Evolutionary conservation across 2,888 invertebrate genomes (phyloP).

Genomic region (Mycalesis mineus): DNA sequence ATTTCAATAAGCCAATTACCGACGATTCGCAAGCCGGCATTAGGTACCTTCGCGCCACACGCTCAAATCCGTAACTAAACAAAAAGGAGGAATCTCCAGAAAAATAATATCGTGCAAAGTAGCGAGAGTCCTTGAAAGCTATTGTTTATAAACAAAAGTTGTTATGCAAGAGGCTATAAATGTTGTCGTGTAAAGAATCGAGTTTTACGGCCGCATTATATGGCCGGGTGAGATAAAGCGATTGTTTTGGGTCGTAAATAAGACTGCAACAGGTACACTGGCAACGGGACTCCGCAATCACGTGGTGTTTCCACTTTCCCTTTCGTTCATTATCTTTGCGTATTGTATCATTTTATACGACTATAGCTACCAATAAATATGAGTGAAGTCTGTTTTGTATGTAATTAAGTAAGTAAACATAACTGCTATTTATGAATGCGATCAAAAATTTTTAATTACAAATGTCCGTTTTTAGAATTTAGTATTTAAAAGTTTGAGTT

Average conservation of each 20-base stretch:
- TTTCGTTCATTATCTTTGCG: slow-evolving; percentile 67
- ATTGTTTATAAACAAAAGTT: slow-evolving; percentile 76
- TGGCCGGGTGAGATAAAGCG: slow-evolving; percentile 74
- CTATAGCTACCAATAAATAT: neutral
- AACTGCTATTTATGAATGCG: too few relatives aligned
- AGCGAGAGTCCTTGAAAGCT: slow-evolving; percentile 62
- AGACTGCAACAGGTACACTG: slow-evolving; percentile 75
- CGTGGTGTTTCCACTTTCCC: slow-evolving; percentile 65
- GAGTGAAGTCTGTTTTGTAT: too few relatives aligned
- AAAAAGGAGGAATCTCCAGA: slow-evolving; percentile 21
- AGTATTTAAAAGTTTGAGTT: too few relatives aligned
- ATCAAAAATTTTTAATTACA: too few relatives aligned
- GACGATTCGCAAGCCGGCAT: slow-evolving; percentile 21
- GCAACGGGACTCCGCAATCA: slow-evolving; percentile 70
- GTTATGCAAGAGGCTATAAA: slow-evolving; percentile 72
- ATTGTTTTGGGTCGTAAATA: slow-evolving; percentile 78
- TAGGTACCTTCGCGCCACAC: slow-evolving; percentile 46
- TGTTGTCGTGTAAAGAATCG: slow-evolving; percentile 58
- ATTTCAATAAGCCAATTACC: slow-evolving; percentile 45
- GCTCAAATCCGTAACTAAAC: slow-evolving; percentile 54
- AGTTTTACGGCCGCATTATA: slow-evolving; percentile 73
- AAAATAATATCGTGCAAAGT: slow-evolving; percentile 37
- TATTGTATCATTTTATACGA: slow-evolving; percentile 44
- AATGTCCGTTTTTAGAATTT: too few relatives aligned
- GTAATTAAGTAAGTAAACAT: too few relatives aligned